phyloP scores from a whole-genome alignment of 2,888 invertebrate species.

The Tetragonula carbonaria region DNA sequence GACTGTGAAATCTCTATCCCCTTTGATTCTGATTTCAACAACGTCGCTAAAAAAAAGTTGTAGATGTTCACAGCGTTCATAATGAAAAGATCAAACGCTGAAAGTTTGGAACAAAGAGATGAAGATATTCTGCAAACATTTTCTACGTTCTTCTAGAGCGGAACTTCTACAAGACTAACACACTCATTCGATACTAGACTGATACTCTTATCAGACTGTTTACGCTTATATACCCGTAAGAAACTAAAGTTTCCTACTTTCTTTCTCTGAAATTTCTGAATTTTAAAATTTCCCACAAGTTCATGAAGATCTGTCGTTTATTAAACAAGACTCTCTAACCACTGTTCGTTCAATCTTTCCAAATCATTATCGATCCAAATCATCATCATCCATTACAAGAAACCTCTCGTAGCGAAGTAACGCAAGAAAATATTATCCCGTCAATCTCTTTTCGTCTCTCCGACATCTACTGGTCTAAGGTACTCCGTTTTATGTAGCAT shows the following conservation, averaged over 20 bases:
- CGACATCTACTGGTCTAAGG: conserved; percentile 40
- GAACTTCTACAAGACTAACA: too few relatives aligned
- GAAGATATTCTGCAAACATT: neutral
- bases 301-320: neutral
- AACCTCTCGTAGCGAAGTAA: neutral
- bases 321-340: neutral
- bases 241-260: too few relatives aligned
- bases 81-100: neutral
- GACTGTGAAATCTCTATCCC: conserved; percentile 15
- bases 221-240: too few relatives aligned
- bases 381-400: neutral
- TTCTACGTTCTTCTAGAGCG: too few relatives aligned
- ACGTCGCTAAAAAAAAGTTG: neutral
- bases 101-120: neutral
- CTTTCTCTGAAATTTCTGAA: too few relatives aligned
- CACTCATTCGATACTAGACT: too few relatives aligned
- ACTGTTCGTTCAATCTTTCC: neutral
- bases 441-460: conserved; percentile 56
- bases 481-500: conserved; percentile 38
- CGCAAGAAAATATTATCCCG: conserved; percentile 30
- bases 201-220: too few relatives aligned
- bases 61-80: neutral
- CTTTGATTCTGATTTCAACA: neutral
- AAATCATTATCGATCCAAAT: neutral
- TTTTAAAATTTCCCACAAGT: too few relatives aligned